A percentile compares a stretch with the other conserved stretches of the same genome.
Conservation (phyloP, 1,140 invertebrate species). For the Microvelia longipes region DNA sequence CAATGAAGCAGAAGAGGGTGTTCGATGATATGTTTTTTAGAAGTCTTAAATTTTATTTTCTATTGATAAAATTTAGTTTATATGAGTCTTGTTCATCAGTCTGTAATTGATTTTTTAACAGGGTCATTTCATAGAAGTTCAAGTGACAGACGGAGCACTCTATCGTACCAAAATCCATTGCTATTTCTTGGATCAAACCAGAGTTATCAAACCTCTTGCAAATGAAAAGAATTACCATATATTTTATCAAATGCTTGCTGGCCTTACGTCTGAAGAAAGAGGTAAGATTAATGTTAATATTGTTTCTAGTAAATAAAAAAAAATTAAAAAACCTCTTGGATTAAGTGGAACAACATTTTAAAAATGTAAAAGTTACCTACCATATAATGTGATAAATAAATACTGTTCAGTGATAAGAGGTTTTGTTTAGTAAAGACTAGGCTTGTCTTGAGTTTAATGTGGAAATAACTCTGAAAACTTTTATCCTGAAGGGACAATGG, state of each 20-base stretch:
- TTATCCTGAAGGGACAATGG: too few species aligned
- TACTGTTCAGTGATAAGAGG: not conserved
- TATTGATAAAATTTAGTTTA: too few species aligned
- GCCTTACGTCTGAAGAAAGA: constrained; percentile 71
- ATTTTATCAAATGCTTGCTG: constrained; percentile 92
- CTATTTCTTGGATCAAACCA: constrained; percentile 83
- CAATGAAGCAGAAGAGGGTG: too few species aligned
- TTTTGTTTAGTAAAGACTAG: too few species aligned
- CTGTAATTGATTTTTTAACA: too few species aligned
- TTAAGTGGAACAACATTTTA: too few species aligned
- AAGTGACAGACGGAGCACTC: constrained; percentile 86
- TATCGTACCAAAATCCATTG: constrained; percentile 92
- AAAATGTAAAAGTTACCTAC: too few species aligned
- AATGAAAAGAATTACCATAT: constrained; percentile 93
- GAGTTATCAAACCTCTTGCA: constrained; percentile 66
- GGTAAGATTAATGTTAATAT: constrained; percentile 29
- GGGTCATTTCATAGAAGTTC: constrained; percentile 92
- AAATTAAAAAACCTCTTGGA: not conserved
- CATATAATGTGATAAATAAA: not conserved
- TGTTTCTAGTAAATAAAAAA: not conserved
- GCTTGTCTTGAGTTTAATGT: too few species aligned
- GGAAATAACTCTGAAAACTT: too few species aligned
- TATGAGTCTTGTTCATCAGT: too few species aligned
- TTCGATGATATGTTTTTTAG: too few species aligned
- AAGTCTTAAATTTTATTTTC: too few species aligned